Percentiles rank a stretch among this genome's conserved stretches.
phyloP scores from a whole-genome alignment of 2,113 vertebrate genomes.

The Serilophus lunatus region DNA sequence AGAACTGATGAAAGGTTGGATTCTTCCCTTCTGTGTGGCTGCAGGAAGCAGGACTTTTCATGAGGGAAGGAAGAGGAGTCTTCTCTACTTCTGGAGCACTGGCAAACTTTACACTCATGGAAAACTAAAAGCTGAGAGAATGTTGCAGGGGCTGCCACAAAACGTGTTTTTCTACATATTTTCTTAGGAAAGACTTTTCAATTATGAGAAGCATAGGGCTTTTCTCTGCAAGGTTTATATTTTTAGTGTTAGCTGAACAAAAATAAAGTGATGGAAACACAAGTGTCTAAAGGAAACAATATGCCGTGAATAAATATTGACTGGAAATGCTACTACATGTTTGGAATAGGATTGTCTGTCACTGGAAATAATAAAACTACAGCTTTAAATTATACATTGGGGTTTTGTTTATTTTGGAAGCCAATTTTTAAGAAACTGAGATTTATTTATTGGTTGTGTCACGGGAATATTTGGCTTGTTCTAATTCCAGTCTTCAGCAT shows the following conservation, averaged over 20 bases:
- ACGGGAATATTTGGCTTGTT: not conserved
- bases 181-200: not conserved
- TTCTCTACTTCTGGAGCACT: not conserved
- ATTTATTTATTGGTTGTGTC: conserved; percentile 6
- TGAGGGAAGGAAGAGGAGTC: not conserved
- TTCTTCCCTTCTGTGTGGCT: accelerated
- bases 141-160: not conserved
- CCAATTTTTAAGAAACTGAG: not conserved
- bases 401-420: not conserved
- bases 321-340: not conserved
- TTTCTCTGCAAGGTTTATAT: not conserved
- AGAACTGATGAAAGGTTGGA: not conserved
- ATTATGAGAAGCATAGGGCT: not conserved
- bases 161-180: not conserved
- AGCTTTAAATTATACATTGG: not conserved
- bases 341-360: not conserved
- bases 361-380: not conserved
- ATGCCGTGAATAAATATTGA: not conserved
- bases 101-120: not conserved
- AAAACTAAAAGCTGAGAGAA: not conserved
- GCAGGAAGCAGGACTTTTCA: not conserved
- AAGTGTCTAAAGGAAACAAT: not conserved
- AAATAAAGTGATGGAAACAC: not conserved
- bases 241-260: not conserved
- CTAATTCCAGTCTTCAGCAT: not conserved